These are phyloP conservation scores for Taenioides sp. DNA, from an alignment of 2,797 vertebrate species.

Conservation along the genomic window DNA sequence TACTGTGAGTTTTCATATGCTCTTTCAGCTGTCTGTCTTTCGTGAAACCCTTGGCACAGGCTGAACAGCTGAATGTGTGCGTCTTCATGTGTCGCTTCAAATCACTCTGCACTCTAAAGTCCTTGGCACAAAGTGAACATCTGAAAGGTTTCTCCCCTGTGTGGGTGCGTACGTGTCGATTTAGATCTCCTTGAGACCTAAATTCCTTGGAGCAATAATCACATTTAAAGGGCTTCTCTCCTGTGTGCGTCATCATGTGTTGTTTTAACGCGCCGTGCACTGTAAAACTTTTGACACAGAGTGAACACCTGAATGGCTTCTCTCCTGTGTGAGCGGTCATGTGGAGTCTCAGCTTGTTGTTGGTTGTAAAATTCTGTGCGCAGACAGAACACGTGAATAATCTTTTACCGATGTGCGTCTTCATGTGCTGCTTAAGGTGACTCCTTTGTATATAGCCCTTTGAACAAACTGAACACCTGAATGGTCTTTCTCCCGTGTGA, in stretches of 20 bases:
- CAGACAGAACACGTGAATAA: neutral
- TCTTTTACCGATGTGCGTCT: neutral
- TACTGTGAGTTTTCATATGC: neutral
- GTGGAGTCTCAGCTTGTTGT: neutral
- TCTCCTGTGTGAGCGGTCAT: neutral
- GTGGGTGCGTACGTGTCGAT: neutral
- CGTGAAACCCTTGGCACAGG: neutral
- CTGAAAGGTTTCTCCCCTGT: neutral
- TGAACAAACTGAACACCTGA: neutral
- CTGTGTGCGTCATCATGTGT: neutral
- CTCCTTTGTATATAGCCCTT: neutral
- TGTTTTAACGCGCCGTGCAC: neutral
- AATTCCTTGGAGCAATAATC: neutral
- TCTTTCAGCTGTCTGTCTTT: neutral
- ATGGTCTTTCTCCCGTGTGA: neutral
- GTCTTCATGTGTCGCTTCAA: slow-evolving; percentile 1
- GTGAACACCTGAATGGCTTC: neutral
- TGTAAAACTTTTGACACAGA: neutral
- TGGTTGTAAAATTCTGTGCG: neutral
- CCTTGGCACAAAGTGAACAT: neutral
- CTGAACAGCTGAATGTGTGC: neutral
- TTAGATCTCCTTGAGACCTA: neutral
- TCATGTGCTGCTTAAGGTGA: neutral
- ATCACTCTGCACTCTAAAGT: slow-evolving; percentile 1
- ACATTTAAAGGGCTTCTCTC: slow-evolving; percentile 1